phyloP scores from a whole-genome alignment of 2,797 vertebrate genomes.

The Galagoides demidoff region DNA sequence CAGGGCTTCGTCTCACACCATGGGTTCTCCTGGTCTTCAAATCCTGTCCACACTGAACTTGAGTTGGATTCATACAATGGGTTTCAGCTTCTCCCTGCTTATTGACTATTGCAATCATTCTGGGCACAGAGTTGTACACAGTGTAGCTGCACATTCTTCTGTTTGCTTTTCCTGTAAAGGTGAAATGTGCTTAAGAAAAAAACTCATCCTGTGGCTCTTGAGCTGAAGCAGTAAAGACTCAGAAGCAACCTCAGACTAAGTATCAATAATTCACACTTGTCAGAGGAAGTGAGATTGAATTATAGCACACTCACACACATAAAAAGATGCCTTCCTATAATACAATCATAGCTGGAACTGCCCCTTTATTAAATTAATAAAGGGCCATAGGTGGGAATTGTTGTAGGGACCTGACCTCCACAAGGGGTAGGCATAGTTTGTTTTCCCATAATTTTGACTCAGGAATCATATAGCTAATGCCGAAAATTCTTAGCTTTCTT shows the following conservation, averaged over 20 bases:
- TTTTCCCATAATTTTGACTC: not conserved
- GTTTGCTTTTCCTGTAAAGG: not conserved
- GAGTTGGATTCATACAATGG: not conserved
- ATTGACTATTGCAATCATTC: not conserved
- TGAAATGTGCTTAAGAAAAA: not conserved
- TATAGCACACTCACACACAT: not conserved
- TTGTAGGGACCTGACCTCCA: not conserved
- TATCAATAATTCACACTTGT: too few species aligned
- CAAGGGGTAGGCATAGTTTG: not conserved
- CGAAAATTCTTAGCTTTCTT: not conserved
- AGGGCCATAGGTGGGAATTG: not conserved
- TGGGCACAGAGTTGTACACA: not conserved
- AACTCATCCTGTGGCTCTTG: not conserved
- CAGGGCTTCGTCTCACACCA: not conserved
- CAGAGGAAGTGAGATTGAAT: not conserved
- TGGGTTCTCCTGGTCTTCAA: not conserved
- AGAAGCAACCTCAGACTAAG: not conserved
- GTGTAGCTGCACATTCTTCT: not conserved
- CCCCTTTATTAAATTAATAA: not conserved
- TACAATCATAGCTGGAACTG: not conserved
- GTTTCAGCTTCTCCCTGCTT: not conserved
- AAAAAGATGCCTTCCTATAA: slow-evolving; percentile 6
- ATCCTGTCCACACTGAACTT: not conserved
- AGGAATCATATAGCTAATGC: not conserved
- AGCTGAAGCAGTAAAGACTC: not conserved